Evolutionary conservation across 2,113 vertebrate genomes (phyloP), one percentile per base, ranked within the genome.

Genomic region (Cheilinus undulatus): DNA sequence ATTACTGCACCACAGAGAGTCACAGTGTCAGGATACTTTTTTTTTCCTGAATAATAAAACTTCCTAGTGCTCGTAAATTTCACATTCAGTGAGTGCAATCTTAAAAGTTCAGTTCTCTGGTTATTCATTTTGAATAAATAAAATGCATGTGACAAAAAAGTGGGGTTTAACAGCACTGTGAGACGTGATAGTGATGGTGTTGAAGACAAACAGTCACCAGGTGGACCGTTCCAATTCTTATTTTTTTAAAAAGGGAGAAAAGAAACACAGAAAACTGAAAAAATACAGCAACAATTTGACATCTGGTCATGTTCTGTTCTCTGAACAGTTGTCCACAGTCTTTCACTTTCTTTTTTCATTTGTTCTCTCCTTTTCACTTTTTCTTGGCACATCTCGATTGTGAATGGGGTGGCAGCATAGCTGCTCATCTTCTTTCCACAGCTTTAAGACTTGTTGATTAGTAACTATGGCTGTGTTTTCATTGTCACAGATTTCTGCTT

Each of bases 261-360:
- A 45, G 3, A 66, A 73, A 67, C 32, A 32, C 50, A 54, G 12
- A 45, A 66, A 52, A 72, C 17, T n/a, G 26, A 53, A 75, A 53
- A 83, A 82, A 73, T 40, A 69, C 80, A 81, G 72, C 81, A 87
- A 89, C 82, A 87, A 79, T 84, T 76, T 89, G 91, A 91, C 90
- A 91, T 91, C 90, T 91, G 88, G 88, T 87, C 77, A 56, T 82
- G 80, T 89, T 89, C 82, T 85, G 79, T 88, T 92, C 89, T 74
- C 80, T 83, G 85, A 91, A 91, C 91, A 91, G 89, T 92, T 92
- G 91, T 91, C 90, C 82, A 75, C 85, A 89, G 89, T 92, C 90
- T 92, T 92, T 91, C 91, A 88, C 90, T 87, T 84, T 85, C 75
- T 80, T 89, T 89, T 90, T 90, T 88, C 82, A 88, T 86, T 89